phyloP scores from a whole-genome alignment of 2,113 vertebrate genomes.

The Hylia prasina region DNA sequence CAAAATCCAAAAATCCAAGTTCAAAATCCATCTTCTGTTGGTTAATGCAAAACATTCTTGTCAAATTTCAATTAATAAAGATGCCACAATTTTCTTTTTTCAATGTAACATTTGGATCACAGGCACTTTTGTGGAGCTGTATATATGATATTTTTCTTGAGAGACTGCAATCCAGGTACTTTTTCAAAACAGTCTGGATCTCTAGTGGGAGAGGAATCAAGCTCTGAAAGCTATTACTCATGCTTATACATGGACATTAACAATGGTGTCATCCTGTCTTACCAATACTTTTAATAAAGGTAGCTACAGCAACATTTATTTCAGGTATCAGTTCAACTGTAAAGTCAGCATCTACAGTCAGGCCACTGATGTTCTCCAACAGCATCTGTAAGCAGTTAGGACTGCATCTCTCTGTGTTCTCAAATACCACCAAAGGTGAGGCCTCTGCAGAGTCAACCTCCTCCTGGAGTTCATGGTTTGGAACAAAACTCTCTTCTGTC shows the following conservation, averaged over 20 bases:
- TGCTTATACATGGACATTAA: background rate
- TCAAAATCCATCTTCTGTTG: too few relatives aligned
- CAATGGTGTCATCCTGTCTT: background rate
- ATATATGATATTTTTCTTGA: background rate
- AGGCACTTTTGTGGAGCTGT: background rate
- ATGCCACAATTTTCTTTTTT: background rate
- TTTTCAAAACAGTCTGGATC: background rate
- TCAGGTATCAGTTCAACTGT: conserved; percentile 79
- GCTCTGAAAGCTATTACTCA: background rate
- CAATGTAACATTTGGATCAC: background rate
- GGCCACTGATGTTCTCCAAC: conserved; percentile 73
- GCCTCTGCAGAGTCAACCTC: background rate
- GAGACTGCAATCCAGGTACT: background rate
- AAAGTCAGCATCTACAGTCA: conserved; percentile 45
- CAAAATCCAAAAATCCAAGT: background rate
- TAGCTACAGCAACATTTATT: conserved; percentile 66
- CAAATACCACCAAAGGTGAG: conserved; percentile 67
- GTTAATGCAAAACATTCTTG: background rate
- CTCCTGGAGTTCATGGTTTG: background rate
- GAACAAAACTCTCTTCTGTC: background rate
- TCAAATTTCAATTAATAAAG: background rate
- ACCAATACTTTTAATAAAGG: conserved; percentile 76
- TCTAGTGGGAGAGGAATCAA: background rate
- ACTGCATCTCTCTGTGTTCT: conserved; percentile 59
- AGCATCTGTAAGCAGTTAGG: conserved; percentile 62